Percentiles rank a stretch among this genome's conserved stretches.
Evolutionary conservation across 92 coral and sea anemone genomes (phyloP).

Genomic region (Phenganax marumi): DNA sequence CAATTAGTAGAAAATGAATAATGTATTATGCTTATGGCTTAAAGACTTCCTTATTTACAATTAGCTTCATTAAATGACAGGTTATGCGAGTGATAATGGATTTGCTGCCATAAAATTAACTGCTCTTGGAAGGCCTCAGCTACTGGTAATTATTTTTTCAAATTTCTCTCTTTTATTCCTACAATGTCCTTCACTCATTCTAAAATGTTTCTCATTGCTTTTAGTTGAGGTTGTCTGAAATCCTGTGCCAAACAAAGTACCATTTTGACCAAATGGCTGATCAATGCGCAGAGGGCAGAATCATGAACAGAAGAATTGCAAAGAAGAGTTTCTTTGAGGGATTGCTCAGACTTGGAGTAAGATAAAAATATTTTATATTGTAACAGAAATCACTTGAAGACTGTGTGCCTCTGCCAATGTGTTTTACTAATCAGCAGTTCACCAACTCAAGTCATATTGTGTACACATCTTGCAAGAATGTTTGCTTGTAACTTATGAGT

Average conservation of each 20-base stretch:
- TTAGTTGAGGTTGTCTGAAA: conserved; percentile 91
- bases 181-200: no score
- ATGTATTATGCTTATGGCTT: no score
- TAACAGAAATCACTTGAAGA: background rate
- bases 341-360: conserved; percentile 88
- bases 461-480: background rate
- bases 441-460: no score
- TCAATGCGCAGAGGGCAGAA: conserved; percentile 72
- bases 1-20: no score
- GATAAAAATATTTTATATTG: background rate
- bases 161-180: background rate
- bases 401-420: no score
- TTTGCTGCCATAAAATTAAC: conserved; percentile 96
- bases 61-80: conserved; percentile 8
- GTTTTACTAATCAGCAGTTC: no score
- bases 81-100: conserved; percentile 80
- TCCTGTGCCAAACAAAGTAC: conserved; percentile 77
- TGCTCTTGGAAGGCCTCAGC: conserved; percentile 93
- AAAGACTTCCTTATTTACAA: no score
- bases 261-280: conserved; percentile 85
- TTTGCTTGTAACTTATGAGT: background rate
- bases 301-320: conserved; percentile 82
- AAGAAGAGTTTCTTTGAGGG: conserved; percentile 80
- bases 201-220: background rate
- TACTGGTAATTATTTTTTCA: conserved; percentile 57